Conservation (phyloP, 2,888 invertebrate species). For the Volucella bombylans region DNA sequence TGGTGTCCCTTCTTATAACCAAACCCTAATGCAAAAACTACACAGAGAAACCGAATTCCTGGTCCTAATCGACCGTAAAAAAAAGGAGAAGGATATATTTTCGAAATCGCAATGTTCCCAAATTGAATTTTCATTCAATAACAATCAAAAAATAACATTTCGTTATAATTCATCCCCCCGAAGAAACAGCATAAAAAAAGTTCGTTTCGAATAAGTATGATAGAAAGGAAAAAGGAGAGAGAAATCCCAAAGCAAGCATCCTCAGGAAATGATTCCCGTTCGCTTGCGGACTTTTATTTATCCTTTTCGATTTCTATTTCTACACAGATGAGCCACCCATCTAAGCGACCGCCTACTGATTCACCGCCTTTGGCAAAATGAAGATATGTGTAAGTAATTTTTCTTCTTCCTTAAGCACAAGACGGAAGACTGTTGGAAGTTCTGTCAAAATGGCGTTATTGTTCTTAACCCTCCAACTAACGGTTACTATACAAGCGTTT, state of each 20-base stretch:
- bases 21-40: constrained; percentile 7
- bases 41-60: constrained; percentile 51
- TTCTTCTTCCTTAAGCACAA: constrained; percentile 24
- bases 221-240: background rate
- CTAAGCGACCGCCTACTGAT: too few relatives aligned
- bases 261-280: constrained; percentile 41
- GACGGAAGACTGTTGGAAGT: constrained; percentile 16
- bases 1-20: background rate
- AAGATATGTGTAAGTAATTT: constrained; percentile 63
- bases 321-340: constrained; percentile 21
- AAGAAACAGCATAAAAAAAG: background rate
- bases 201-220: too few relatives aligned
- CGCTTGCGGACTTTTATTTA: constrained; percentile 33
- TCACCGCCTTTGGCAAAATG: background rate
- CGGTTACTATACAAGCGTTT: constrained; percentile 19
- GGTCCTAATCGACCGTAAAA: constrained; percentile 68
- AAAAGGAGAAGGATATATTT: background rate
- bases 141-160: constrained; percentile 72
- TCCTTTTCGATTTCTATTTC: constrained; percentile 27
- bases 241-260: constrained; percentile 46
- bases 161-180: constrained; percentile 61
- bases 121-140: constrained; percentile 73
- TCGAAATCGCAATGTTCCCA: constrained; percentile 64
- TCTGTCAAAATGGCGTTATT: constrained; percentile 57
- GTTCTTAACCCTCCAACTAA: constrained; percentile 54